A percentile compares a stretch with the other conserved stretches of the same genome.
phyloP scores from a whole-genome alignment of 2,113 vertebrate species.

The Bucco capensis region DNA sequence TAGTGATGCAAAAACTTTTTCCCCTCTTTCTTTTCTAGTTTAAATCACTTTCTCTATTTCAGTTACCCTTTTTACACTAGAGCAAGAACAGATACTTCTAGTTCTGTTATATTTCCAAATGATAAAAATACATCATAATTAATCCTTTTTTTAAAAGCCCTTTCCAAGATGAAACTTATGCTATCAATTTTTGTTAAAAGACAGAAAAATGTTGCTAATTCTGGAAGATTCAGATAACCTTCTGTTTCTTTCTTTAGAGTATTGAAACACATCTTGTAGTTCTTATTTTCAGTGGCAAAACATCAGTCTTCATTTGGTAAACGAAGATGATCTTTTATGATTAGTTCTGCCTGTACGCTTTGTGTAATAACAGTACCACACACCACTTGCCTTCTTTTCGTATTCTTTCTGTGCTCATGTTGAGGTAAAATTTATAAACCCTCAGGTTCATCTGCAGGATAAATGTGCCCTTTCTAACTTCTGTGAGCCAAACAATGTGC shows the following conservation, averaged over 20 bases:
- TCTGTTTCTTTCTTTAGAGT: background rate
- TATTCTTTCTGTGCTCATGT: background rate
- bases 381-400: background rate
- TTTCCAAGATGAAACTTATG: background rate
- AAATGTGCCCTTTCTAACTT: background rate
- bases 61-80: background rate
- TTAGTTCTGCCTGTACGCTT: background rate
- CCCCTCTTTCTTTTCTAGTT: background rate
- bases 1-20: background rate
- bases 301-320: background rate
- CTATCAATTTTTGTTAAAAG: background rate
- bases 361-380: background rate
- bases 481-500: background rate
- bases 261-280: background rate
- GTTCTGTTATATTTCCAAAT: background rate
- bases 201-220: background rate
- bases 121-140: background rate
- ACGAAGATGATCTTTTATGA: background rate
- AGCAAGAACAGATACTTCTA: background rate
- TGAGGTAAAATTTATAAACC: background rate
- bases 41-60: background rate
- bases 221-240: background rate
- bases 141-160: background rate
- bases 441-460: background rate
- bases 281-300: background rate